phyloP scores from a whole-genome alignment of 2,888 invertebrate genomes.

The Deilephila porcellus region DNA sequence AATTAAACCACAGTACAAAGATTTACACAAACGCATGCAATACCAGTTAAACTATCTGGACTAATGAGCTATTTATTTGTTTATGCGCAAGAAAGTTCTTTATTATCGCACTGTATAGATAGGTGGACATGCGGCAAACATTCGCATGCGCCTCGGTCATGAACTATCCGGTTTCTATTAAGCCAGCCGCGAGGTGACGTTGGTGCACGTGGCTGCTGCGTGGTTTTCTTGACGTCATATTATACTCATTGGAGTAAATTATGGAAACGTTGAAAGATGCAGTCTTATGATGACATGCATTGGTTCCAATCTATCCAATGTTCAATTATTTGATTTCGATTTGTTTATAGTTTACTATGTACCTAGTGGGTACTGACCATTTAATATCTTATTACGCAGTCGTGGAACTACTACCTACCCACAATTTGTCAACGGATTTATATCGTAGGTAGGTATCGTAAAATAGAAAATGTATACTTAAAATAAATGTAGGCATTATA shows the following conservation, averaged over 20 bases:
- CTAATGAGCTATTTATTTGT: constrained; percentile 28
- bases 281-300: background rate
- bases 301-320: too few relatives aligned
- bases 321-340: too few relatives aligned
- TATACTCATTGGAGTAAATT: background rate
- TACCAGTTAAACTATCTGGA: background rate
- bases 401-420: too few relatives aligned
- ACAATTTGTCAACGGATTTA: too few relatives aligned
- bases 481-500: too few relatives aligned
- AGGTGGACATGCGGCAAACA: constrained; percentile 49
- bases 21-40: constrained; percentile 4
- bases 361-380: too few relatives aligned
- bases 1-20: background rate
- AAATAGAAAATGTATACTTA: too few relatives aligned
- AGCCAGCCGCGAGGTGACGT: constrained; percentile 41
- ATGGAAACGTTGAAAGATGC: background rate
- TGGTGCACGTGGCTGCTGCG: constrained; percentile 43
- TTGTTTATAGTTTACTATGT: too few relatives aligned
- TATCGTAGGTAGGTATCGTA: too few relatives aligned
- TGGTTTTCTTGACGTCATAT: constrained; percentile 34
- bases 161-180: constrained; percentile 51
- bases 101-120: constrained; percentile 28
- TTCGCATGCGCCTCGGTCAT: constrained; percentile 56
- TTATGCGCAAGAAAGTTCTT: constrained; percentile 15
- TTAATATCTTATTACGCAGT: too few relatives aligned